These are phyloP conservation scores for Virgularia gustaviana DNA, from an alignment of 92 coral and sea anemone species.

Conservation along the genomic window DNA sequence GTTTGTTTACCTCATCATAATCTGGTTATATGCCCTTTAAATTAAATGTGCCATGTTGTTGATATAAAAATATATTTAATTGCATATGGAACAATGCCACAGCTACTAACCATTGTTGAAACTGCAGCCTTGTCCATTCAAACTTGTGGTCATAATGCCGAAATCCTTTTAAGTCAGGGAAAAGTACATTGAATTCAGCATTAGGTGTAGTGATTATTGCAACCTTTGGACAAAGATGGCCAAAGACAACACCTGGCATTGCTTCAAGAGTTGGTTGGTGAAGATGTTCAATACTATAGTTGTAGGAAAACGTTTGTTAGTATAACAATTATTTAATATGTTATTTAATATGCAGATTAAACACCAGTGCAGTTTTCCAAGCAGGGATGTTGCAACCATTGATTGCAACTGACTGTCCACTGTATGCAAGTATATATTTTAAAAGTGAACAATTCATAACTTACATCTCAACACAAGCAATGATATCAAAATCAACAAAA, in stretches of 20 bases:
- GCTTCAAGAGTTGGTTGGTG: conserved; percentile 60
- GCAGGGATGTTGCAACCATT: too few relatives aligned
- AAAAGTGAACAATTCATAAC: conserved; percentile 18
- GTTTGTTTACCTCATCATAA: too few relatives aligned
- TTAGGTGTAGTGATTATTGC: conserved; percentile 95
- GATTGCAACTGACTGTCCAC: background rate
- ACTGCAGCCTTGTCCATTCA: conserved; percentile 96
- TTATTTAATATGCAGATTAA: too few relatives aligned
- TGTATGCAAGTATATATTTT: background rate
- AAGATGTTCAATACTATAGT: conserved; percentile 90
- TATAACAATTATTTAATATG: too few relatives aligned
- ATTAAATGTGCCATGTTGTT: background rate
- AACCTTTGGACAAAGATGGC: conserved; percentile 92
- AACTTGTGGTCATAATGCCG: conserved; percentile 99
- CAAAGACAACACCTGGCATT: conserved; percentile 83
- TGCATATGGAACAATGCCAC: background rate
- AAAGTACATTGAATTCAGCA: conserved; percentile 91
- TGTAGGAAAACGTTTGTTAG: too few relatives aligned
- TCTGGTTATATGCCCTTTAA: background rate
- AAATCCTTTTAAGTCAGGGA: conserved; percentile 76
- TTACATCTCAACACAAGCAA: conserved; percentile 95
- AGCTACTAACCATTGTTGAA: conserved; percentile 69
- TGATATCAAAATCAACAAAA: conserved; percentile 79
- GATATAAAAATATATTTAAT: background rate
- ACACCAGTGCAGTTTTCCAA: too few relatives aligned